Base-by-base conservation (phyloP, 2,113 vertebrate species). In the Scolopax mira region DNA sequence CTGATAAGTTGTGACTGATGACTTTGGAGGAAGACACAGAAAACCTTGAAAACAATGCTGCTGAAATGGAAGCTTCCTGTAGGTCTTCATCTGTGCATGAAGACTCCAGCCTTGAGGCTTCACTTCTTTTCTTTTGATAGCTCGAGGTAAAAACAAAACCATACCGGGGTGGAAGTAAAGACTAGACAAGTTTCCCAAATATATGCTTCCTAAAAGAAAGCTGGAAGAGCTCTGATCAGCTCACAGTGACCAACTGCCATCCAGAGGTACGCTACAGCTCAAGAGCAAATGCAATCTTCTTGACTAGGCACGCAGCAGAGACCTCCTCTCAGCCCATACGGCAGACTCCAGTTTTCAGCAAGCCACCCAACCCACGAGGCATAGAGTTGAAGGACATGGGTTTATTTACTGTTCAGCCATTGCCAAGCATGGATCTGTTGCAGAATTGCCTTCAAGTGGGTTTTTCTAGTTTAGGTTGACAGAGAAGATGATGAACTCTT, bases 241-340 rank as follows among this genome's bases (percentile, higher is more conserved):
- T 88, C 64, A 24, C 64, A 84, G 90, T 44, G 60, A 67, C 75
- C 3, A 2, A 80, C 75, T 94, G 91, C 90, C 85, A 91, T 94
- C 67, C 88, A 84, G 91, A 96, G 91, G 75, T 67, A 69, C 44
- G 39, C 73, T 89, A 62, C 54, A 85, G n/a, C 58, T 82, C 72
- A 57, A 83, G 74, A 85, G 17, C 41, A 73, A 70, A 51, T 7
- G 14, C 44, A n/a, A 27, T 21, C 22, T 1, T 51, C 42, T 81
- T 60, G 28, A 60, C 48, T 0, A 24, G 21, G 30, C 31, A 55
- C 4, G 7, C 35, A 88, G 24, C n/a, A 52, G 88, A 91, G 79
- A 39, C 5, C 1, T 75, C 44, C 28, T n/a, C 70, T 41, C 23
- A 66, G 11, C 18, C 62, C 71, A 70, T 27, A 6, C 3, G 41